Conservation (phyloP, 2,888 invertebrate genomes). For the Strigamia maritima region DNA sequence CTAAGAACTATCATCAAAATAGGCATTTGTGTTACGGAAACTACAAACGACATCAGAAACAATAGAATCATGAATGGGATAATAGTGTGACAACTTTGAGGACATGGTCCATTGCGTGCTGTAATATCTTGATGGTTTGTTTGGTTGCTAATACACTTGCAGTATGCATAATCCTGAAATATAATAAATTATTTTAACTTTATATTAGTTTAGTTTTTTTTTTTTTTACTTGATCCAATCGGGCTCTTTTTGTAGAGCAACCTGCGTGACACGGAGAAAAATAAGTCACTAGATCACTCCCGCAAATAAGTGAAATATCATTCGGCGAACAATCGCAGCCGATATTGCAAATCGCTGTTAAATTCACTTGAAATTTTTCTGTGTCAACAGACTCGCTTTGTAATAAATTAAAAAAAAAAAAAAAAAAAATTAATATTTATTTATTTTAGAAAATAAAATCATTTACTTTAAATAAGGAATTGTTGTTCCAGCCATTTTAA, state of each 20-base stretch:
- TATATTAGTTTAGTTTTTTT: not conserved
- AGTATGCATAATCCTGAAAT: constrained; percentile 77
- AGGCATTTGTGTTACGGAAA: constrained; percentile 95
- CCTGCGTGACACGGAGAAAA: constrained; percentile 58
- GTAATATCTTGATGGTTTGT: constrained; percentile 72
- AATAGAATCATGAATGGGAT: constrained; percentile 88
- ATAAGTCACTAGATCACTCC: constrained; percentile 55
- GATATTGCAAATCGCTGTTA: constrained; percentile 89
- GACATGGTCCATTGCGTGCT: constrained; percentile 86
- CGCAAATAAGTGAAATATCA: constrained; percentile 55
- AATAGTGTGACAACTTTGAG: constrained; percentile 83
- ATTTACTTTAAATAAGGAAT: constrained; percentile 73
- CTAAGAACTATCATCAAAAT: constrained; percentile 90
- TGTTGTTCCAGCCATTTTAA: constrained; percentile 92
- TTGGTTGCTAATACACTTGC: constrained; percentile 65
- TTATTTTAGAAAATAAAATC: not conserved
- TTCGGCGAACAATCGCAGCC: constrained; percentile 74
- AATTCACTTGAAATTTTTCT: constrained; percentile 84
- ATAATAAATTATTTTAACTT: no score
- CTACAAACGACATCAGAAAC: constrained; percentile 92
- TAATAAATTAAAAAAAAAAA: no score
- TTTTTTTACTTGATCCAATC: constrained; percentile 42
- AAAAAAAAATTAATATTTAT: not conserved
- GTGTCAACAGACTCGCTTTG: constrained; percentile 45
- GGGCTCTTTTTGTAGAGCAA: constrained; percentile 49